Evolutionary conservation across 2,113 vertebrate genomes (phyloP).

Genomic region (Chaetodon auriga): DNA sequence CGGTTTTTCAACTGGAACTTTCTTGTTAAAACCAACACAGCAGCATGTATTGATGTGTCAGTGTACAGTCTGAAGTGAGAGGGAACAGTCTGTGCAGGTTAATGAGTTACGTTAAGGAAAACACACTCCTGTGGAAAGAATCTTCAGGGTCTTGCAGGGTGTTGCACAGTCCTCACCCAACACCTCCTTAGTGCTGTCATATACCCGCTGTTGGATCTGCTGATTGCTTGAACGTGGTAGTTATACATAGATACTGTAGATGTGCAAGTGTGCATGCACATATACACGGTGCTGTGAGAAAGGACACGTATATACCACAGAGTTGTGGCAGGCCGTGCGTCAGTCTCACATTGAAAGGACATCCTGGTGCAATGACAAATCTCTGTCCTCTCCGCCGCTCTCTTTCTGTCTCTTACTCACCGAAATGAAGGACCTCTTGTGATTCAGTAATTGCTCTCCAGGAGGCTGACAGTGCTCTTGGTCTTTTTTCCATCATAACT

Average conservation of each 20-base stretch:
- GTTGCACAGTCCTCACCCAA: conserved; percentile 14
- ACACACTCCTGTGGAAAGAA: not conserved
- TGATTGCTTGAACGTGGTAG: conserved; percentile 29
- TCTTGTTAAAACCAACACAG: not conserved
- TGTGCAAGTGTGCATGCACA: not conserved
- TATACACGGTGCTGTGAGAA: conserved; percentile 23
- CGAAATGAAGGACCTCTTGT: conserved; percentile 27
- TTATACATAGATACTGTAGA: conserved; percentile 41
- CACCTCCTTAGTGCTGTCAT: conserved; percentile 52
- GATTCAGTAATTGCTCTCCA: conserved; percentile 22
- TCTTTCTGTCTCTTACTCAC: not conserved
- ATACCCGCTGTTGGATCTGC: conserved; percentile 12
- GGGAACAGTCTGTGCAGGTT: not conserved
- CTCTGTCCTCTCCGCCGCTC: not conserved
- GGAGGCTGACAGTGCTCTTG: not conserved
- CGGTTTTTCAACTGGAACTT: not conserved
- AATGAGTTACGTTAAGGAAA: not conserved
- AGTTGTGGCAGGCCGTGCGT: conserved; percentile 26
- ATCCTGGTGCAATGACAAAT: conserved; percentile 43
- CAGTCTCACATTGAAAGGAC: conserved; percentile 37
- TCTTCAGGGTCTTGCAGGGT: conserved; percentile 10
- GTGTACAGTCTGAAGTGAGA: not conserved
- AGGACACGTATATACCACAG: conserved; percentile 29
- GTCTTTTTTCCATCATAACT: not conserved
- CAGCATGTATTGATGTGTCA: not conserved